Base-by-base conservation (phyloP, 2,113 vertebrate species). In the Pterocles orientalis region DNA sequence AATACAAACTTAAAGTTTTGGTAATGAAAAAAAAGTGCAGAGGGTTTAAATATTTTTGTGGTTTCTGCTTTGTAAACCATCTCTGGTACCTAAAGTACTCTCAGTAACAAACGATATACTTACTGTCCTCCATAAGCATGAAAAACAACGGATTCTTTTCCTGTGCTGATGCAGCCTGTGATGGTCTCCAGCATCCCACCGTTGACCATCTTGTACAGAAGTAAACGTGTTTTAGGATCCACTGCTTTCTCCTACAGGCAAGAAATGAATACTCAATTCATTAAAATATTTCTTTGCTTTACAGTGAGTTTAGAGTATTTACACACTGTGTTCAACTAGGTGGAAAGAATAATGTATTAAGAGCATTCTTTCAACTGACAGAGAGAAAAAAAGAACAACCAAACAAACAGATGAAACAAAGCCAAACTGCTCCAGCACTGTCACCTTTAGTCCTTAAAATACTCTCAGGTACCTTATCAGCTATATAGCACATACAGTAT, bases 141-240 rank as follows among this genome's bases (percentile, higher is more conserved):
- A 96, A 99, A 99, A 64, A 99, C 99, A 82, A 99, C 99, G 4
- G 99, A 99, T 95, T 99, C 99, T 71, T 99, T 99, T 69, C 99
- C 99, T 34, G 99, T 99, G 97, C 99, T 99, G 98, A 99, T 98
- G 97, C 99, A 99, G 96, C 99, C 99, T 95, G 99, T 99, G 88
- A 99, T 99, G 53, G 98, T 99, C 86, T 99, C 99, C 97, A 99
- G 89, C 82, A 99, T 96, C 57, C 99, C 99, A 88, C 98, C 95
- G 90, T 98, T 99, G 95, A 99, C 98, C 99, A 99, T 99, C 95
- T 99, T 99, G 79, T 99, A 99, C 98, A 99, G 98, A 47, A 99
- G 98, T 92, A 99, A 98, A 71, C 99, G 99, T 9, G 99, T 99
- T 96, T 98, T 99, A 70, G 99, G 98, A 97, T 99, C 99, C 91